phyloP scores from a whole-genome alignment of 1,140 invertebrate species.

The Temnothorax nylanderi region DNA sequence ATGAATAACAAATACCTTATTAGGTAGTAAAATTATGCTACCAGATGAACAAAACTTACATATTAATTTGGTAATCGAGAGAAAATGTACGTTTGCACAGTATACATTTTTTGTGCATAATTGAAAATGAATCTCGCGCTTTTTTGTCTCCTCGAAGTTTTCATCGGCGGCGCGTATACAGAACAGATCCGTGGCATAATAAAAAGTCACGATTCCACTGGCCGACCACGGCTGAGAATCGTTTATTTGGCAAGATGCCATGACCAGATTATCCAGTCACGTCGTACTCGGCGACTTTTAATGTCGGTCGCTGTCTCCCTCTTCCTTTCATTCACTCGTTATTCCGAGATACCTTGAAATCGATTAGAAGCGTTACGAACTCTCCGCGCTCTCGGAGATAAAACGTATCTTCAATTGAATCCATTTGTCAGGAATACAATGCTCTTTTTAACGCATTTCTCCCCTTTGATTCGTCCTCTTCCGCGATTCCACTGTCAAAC shows the following conservation, averaged over 20 bases:
- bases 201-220: conserved; percentile 70
- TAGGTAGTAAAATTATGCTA: conserved; percentile 56
- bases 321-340: conserved; percentile 24
- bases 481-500: conserved; percentile 22
- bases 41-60: neutral
- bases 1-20: neutral
- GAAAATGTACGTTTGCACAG: neutral
- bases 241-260: conserved; percentile 74
- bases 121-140: conserved; percentile 49
- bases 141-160: conserved; percentile 44
- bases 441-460: neutral
- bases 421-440: conserved; percentile 15
- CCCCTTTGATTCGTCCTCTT: neutral
- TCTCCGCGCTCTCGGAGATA: neutral
- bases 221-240: conserved; percentile 54
- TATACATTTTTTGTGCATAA: neutral
- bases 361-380: conserved; percentile 65
- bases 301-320: conserved; percentile 56
- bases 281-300: conserved; percentile 67
- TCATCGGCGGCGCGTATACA: neutral
- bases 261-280: conserved; percentile 68
- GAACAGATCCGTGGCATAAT: conserved; percentile 65
- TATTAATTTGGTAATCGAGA: neutral
- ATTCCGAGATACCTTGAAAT: conserved; percentile 41
- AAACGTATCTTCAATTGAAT: conserved; percentile 31